Percentiles rank a stretch among this genome's conserved stretches.
phyloP scores from a whole-genome alignment of 92 coral and sea anemone genomes.

The Hydrozoanthus gracilis region DNA sequence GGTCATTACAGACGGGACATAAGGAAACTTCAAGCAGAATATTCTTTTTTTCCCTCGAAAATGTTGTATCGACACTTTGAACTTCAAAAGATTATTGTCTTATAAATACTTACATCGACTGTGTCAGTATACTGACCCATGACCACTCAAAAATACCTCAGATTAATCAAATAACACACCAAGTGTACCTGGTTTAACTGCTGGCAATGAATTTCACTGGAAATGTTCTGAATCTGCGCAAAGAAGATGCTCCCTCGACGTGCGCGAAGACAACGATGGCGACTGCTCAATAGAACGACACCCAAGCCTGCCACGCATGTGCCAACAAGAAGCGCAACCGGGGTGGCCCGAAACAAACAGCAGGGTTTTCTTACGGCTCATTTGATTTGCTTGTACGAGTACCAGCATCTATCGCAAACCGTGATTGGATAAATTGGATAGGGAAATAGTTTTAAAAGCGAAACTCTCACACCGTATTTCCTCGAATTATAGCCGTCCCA shows the following conservation, averaged over 20 bases:
- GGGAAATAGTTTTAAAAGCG: too few species aligned
- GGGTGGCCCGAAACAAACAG: constrained; percentile 58
- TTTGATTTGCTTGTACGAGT: constrained; percentile 7
- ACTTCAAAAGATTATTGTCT: constrained; percentile 57
- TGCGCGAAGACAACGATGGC: constrained; percentile 98
- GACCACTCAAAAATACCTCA: constrained; percentile 73
- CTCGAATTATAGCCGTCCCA: too few species aligned
- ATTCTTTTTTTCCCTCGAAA: constrained; percentile 43
- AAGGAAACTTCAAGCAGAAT: constrained; percentile 1
- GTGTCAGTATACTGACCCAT: constrained; percentile 66
- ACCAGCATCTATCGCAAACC: neutral
- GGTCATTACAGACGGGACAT: neutral
- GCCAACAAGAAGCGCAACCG: constrained; percentile 65
- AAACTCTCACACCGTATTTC: too few species aligned
- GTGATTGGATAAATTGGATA: constrained; percentile 3
- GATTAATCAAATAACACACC: constrained; percentile 71
- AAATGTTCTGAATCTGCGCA: constrained; percentile 99
- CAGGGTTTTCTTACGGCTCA: constrained; percentile 27
- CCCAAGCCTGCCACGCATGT: constrained; percentile 92
- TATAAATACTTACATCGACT: constrained; percentile 77
- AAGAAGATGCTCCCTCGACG: constrained; percentile 97
- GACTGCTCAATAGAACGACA: constrained; percentile 97
- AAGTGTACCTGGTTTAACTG: constrained; percentile 91
- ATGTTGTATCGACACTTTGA: constrained; percentile 60
- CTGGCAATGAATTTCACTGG: constrained; percentile 88